Evolutionary conservation across 2,888 invertebrate genomes (phyloP).

Genomic region (Fissipunctia ypsillon): DNA sequence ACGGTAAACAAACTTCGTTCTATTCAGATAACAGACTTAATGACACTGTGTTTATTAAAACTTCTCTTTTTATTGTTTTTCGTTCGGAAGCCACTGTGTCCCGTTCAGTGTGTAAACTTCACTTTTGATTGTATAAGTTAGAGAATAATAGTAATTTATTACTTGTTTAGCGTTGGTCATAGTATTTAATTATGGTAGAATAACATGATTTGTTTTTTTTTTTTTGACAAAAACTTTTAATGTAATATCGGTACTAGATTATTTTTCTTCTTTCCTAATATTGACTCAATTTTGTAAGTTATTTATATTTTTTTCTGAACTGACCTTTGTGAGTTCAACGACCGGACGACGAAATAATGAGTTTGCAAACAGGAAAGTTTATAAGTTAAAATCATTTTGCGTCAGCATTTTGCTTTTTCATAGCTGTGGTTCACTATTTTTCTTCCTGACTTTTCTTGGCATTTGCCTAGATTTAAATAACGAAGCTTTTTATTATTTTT

Average conservation of each 20-base stretch:
- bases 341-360: conserved; percentile 3
- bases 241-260: not conserved
- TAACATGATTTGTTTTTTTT: conserved; percentile 5
- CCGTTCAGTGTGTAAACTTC: conserved; percentile 19
- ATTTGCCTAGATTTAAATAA: not conserved
- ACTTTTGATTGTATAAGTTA: conserved; percentile 12
- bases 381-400: conserved; percentile 22
- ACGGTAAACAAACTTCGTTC: not conserved
- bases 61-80: conserved; percentile 23
- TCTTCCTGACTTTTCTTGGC: not conserved
- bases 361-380: conserved; percentile 9
- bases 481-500: too few relatives aligned
- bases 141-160: conserved; percentile 12
- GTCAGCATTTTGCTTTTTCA: not conserved
- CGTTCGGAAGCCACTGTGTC: not conserved
- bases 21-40: conserved; percentile 11
- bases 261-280: not conserved
- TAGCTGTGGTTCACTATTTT: not conserved
- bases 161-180: not conserved
- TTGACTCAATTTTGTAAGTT: not conserved
- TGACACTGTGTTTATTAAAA: conserved; percentile 3
- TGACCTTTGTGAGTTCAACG: not conserved
- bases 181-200: not conserved
- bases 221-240: not conserved
- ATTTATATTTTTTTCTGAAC: not conserved